Base-by-base conservation (phyloP, 2,797 vertebrate species). In the Galagoides demidoff region DNA sequence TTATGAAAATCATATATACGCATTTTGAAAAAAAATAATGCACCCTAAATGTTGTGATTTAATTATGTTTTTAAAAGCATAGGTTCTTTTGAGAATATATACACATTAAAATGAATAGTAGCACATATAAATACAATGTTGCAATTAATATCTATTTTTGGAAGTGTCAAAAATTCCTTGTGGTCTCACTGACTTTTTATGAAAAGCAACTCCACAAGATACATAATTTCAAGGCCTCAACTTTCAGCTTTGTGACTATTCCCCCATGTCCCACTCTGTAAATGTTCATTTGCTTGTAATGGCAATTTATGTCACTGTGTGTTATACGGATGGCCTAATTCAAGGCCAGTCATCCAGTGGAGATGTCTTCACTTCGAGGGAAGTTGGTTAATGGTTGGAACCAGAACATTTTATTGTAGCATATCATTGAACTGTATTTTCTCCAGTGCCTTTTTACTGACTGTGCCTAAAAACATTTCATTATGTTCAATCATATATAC, bases 231-330 rank as follows among this genome's bases (percentile, higher is more conserved):
- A 63, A 59, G 14, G 14, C 16, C 43, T 95, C 89, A 66, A 17
- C 81, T 98, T 97, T 78, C 34, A 57, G 89, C 55, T 93, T 94
- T 97, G 81, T 85, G 57, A 63, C 34, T 96, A 90, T 96, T 97
- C 92, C 97, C 92, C 63, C 96, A 92, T 86, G 94, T 86, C 61
- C 90, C 96, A 93, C 96, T 98, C 98, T 82, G 96, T 97, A 98
- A 98, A 97, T 98, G 95, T 98, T 98, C 98, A 97, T 98, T 98
- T 98, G 85, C 98, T 98, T 97, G 61, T 97, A 97, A 94, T 97
- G 97, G 95, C 98, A 98, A 98, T 98, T 98, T 97, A 97, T 98
- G 98, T 98, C 96, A 97, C 95, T 97, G 88, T 96, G 83, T 95
- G 96, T 98, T 98, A 95, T 96, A 92, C 88, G 94, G 96, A 97